Evolutionary conservation across 2,113 vertebrate genomes (phyloP), one percentile per base, ranked within the genome.

Genomic region (Bambusicola thoracicus): DNA sequence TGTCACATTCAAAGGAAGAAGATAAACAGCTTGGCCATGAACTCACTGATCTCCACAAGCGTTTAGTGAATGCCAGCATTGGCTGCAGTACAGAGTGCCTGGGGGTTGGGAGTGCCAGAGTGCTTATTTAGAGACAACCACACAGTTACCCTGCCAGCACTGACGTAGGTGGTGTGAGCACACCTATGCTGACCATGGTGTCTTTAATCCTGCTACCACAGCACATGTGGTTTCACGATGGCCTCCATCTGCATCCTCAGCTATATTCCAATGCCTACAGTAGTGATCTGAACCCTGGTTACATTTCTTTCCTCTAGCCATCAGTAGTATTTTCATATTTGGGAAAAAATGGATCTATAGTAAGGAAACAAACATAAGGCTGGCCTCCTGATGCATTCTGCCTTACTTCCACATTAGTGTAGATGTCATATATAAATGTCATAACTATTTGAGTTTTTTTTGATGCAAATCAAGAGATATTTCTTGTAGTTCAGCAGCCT

Each of bases 391-490:
- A 30, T 13, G 16, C 13, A 6, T 68, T 82, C 79, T 85, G 25
- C n/a, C 69, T 48, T 84, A 34, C 25, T 74, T 84, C 24, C 41
- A 61, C 30, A 32, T 81, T 58, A 68, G 40, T 85, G 91, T 92
- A 27, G 22, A 59, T 81, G 48, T 81, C 51, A 20, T 78, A 36
- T 53, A 58, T 85, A 59, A 94, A 84, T 74, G 92, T 30, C 40
- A 34, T 82, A 86, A 69, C 90, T 85, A 93, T 81, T 80, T 80
- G 56, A 75, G 68, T 76, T 92, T 93, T 92, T 93, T 87, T 92
- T 66, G 55, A 68, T 90, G 59, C 74, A 91, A 93, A 92, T 94
- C 29, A 58, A 38, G 24, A 49, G 40, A 81, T 68, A 77, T 85
- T 92, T 91, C 53, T 95, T 40, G n/a, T 75, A 70, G n/a, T 87